Base-by-base conservation (phyloP, 2,113 vertebrate genomes). In the Chascanopsetta lugubris region DNA sequence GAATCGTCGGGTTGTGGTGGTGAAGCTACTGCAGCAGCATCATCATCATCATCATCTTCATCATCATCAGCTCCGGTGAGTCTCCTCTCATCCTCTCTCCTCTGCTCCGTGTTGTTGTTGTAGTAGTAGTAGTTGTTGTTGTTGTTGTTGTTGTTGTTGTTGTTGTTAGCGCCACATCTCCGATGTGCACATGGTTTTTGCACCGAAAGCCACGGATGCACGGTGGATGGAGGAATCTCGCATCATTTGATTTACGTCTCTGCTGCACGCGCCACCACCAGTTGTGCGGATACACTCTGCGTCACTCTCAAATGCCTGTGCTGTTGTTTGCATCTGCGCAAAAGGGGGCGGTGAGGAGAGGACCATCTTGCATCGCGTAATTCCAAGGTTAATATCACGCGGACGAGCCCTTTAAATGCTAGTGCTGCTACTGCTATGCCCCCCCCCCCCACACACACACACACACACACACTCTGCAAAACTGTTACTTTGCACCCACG, bases 41-140 rank as follows among this genome's bases (percentile, higher is more conserved):
- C 34, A 45, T 45, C 66, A 38, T 47, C 75, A 45, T 71, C 32
- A 48, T n/a, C n/a, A n/a, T n/a, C n/a, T n/a, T n/a, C 64, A 38
- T 50, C 79, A 45, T 61, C 34, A 45, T 45, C 66, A 38, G 42
- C 78, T 68, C 81, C 57, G 90, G 91, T 92, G 84, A 89, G 88
- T 77, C 46, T 42, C 26, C 4, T 60, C 12, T n/a, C n/a, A n/a
- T n/a, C n/a, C n/a, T n/a, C n/a, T n/a, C n/a, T n/a, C n/a, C n/a
- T n/a, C n/a, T n/a, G n/a, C n/a, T n/a, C n/a, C n/a, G n/a, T n/a
- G n/a, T n/a, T n/a, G n/a, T n/a, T n/a, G n/a, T n/a, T n/a, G n/a
- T n/a, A n/a, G n/a, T n/a, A n/a, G n/a, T n/a, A n/a, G n/a, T n/a
- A n/a, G n/a, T n/a, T n/a, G n/a, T n/a, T n/a, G n/a, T n/a, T n/a